phyloP scores from a whole-genome alignment of 2,113 vertebrate species.

The Hiodon alosoides region DNA sequence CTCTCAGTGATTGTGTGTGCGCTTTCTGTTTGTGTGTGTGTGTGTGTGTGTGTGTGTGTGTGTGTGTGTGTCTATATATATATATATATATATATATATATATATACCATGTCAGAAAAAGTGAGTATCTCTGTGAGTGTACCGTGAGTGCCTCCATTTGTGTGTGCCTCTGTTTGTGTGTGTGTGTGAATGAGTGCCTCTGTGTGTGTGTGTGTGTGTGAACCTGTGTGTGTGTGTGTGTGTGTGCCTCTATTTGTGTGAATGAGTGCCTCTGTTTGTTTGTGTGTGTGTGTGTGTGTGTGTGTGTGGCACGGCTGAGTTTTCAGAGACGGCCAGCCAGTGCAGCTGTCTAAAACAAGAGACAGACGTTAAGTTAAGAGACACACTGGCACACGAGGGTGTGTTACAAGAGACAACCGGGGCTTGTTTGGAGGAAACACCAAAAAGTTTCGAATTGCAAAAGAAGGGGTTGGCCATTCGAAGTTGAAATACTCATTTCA shows the following conservation, averaged over 20 bases:
- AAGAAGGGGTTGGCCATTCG: constrained; percentile 26
- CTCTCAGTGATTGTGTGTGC: no score
- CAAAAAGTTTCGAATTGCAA: constrained; percentile 21
- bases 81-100: no score
- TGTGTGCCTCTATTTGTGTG: background rate
- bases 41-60: background rate
- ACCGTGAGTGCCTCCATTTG: background rate
- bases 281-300: constrained; percentile 11
- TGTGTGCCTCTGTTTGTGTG: background rate
- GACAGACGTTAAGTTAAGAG: constrained; percentile 40
- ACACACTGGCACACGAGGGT: constrained; percentile 49
- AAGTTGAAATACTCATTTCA: constrained; percentile 21
- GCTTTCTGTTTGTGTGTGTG: background rate
- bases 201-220: background rate
- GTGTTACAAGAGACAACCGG: constrained; percentile 21
- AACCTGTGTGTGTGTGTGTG: background rate
- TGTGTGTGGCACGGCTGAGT: constrained; percentile 32
- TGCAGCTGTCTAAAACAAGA: constrained; percentile 61
- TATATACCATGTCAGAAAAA: no score
- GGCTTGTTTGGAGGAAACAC: constrained; percentile 24
- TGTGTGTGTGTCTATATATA: background rate
- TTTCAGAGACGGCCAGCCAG: constrained; percentile 44
- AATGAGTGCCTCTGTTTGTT: background rate
- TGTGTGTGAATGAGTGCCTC: no score
- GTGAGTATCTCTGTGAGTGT: background rate